Conservation (phyloP, 23 tunicate genomes). For the Trididemnum nubilum region DNA sequence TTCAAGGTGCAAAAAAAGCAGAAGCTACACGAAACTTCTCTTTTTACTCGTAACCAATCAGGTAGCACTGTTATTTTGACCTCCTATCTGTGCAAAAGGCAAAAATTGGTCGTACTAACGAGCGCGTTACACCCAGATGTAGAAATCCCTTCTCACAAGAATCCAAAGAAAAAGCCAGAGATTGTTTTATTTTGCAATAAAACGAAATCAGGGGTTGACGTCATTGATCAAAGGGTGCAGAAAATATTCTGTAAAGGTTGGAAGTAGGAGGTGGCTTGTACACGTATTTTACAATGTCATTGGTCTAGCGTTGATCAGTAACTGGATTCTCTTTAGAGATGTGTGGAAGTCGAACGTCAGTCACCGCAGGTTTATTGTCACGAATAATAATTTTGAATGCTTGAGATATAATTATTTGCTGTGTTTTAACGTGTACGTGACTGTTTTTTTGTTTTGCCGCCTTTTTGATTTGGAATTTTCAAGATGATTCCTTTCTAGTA, state of each 20-base stretch:
- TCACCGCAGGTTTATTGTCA: neutral
- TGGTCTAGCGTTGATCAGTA: slow-evolving; percentile 18
- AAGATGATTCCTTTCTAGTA: too few species aligned
- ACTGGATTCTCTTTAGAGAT: slow-evolving; percentile 18
- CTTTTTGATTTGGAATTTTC: too few species aligned
- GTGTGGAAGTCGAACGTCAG: slow-evolving; percentile 3
- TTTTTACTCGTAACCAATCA: too few species aligned
- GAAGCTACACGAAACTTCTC: slow-evolving; percentile 6
- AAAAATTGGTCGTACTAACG: neutral
- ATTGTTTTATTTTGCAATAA: slow-evolving; percentile 14
- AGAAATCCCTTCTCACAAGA: neutral
- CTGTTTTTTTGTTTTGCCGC: too few species aligned
- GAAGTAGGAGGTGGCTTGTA: slow-evolving; percentile 34
- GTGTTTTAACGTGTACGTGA: too few species aligned
- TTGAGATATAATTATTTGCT: too few species aligned
- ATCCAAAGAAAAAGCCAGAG: slow-evolving; percentile 17
- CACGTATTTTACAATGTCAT: slow-evolving; percentile 34
- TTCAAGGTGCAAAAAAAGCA: neutral
- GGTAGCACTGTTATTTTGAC: neutral
- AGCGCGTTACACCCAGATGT: slow-evolving; percentile 25
- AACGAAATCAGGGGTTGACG: neutral
- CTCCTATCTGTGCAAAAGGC: slow-evolving; percentile 15
- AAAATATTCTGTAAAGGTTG: slow-evolving; percentile 26
- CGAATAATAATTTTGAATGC: too few species aligned
- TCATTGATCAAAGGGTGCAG: neutral